Base-by-base conservation (phyloP, 2,113 vertebrate species). In the Panthera leo region DNA sequence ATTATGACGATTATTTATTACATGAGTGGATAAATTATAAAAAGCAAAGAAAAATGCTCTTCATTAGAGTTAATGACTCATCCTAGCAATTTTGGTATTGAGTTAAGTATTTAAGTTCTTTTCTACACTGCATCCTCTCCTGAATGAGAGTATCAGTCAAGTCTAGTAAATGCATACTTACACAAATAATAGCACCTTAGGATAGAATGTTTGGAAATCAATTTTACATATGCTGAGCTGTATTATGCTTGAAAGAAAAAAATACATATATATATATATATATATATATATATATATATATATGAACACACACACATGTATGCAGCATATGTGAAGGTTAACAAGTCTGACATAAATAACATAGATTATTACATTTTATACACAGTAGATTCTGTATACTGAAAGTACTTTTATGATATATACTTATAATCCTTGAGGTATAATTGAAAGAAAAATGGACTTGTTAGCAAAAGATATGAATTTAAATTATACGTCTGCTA, bases 1-100 rank as follows among this genome's bases (percentile, higher is more conserved):
- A 83, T 95, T 91, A 85, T 95, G 75, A 94, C 51, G 94, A 75
- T 94, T 96, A 96, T 93, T 96, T 96, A 97, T 97, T 93, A 95
- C 16, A 80, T 36, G 85, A 96, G 23, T 96, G 27, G 42, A 95
- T 94, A 85, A 93, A 82, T 95, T 95, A 95, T 84, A 88, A 95
- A 95, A 97, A 71, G 61, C 4, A 68, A 94, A 51, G 71, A 94
- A 85, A 83, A 97, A 53, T 34, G 5, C 1, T 94, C 51, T 85
- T 93, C 75, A 89, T 94, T 90, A 94, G 58, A 85, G 55, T 88
- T 97, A 97, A 96, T 97, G 89, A 85, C 19, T 96, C 51, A 87
- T 92, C 8, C 31, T 92, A 79, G 36, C 53, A 95, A 94, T 97
- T 97, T 91, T 53, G 58, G 87, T 92, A 84, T 86, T 95, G 48